Percentiles rank a stretch among this genome's conserved stretches.
Evolutionary conservation across 2,113 vertebrate species (phyloP).

Genomic region (Nipponia nippon): DNA sequence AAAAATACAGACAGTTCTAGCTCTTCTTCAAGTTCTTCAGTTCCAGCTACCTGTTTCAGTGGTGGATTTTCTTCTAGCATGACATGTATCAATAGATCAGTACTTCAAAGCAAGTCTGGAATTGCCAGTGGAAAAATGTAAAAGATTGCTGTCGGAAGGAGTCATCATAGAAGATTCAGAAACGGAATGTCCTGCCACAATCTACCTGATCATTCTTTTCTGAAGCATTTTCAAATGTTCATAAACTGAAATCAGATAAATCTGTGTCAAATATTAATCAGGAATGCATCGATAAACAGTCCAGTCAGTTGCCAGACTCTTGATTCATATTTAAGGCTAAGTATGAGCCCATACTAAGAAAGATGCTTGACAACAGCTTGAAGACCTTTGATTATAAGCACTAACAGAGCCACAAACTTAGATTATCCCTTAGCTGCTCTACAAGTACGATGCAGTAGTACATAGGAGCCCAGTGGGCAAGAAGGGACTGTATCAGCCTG

Average conservation of each 20-base stretch:
- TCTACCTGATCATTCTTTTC: background rate
- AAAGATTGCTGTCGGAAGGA: background rate
- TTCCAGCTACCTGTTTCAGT: background rate
- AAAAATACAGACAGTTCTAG: background rate
- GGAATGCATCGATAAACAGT: background rate
- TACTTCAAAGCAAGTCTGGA: background rate
- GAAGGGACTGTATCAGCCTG: background rate
- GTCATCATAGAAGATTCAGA: background rate
- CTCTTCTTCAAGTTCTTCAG: background rate
- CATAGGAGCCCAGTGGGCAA: background rate
- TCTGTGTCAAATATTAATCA: background rate
- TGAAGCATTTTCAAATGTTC: background rate
- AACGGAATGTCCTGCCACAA: background rate
- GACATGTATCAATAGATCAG: background rate
- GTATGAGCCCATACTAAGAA: background rate
- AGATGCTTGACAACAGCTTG: background rate
- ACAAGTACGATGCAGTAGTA: background rate
- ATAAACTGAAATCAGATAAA: background rate
- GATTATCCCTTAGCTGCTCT: background rate
- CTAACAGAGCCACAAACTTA: background rate
- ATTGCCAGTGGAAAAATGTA: background rate
- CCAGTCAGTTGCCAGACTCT: background rate
- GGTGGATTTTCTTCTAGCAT: background rate
- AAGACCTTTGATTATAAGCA: background rate
- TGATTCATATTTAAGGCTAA: background rate